Base-by-base conservation (phyloP, 1,140 invertebrate species). In the Ruditapes philippinarum region DNA sequence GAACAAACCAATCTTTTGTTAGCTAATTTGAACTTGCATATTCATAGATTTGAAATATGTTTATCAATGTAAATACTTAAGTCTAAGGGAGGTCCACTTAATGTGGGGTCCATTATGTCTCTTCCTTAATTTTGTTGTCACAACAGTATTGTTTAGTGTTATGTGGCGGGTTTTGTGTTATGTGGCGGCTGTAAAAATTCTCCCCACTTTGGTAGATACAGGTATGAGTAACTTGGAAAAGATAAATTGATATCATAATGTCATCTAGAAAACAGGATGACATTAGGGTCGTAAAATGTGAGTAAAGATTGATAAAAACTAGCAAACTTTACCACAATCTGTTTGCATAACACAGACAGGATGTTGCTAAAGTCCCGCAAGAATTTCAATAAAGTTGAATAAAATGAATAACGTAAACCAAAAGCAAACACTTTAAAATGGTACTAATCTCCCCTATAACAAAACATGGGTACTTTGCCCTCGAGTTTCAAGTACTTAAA, bases 261-360 rank as follows among this genome's bases (percentile, higher is more conserved):
- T 62, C 57, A 7, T 62, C n/a, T 28, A n/a, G n/a, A 28, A 62
- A 62, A 62, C 57, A 62, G 57, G 57, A 62, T 62, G 7, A 62
- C 57, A 62, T 62, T 62, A 62, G 57, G n/a, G 57, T 62, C 57
- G 28, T 62, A 25, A 62, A 28, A 25, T 4, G 5, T 28, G 57
- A 7, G 7, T 1, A 62, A 62, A 28, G 57, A 28, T 62, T 62
- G 57, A 62, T 62, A 62, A 62, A 62, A 14, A 11, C 28, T 62
- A 28, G n/a, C 9, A 62, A 22, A 38, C 12, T 42, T 74, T 25
- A 42, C 38, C 40, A 49, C 38, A 42, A 65, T 28, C 40, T 74
- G 22, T 74, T 74, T 74, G 40, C 22, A 74, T 45, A 74, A 25
- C 11, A n/a, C n/a, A 74, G 70, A 74, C 70, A 74, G 70, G 70